Evolutionary conservation across 1,140 invertebrate species (phyloP), one percentile per base, ranked within the genome.

Genomic region (Zaprionus tsacasi): DNA sequence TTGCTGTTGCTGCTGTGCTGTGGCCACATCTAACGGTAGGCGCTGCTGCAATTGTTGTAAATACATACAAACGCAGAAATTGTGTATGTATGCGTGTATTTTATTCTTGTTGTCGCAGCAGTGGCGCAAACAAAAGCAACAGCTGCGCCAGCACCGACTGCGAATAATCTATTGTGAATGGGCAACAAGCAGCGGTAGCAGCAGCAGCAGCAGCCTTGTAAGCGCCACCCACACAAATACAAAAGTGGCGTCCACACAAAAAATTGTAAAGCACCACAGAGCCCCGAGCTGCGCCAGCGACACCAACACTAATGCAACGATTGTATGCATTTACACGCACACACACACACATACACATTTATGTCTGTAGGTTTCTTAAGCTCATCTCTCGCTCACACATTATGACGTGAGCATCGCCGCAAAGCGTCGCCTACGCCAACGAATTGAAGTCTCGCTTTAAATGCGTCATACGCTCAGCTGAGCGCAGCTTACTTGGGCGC

Each of bases 141-240:
- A 87, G 83, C 83, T 80, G 82, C 72, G 50, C 63, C 45, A 15
- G 27, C 70, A 59, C 43, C 58, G 50, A 57, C 69, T 61, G 70
- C 63, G 52, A 38, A 55, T 36, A 48, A 70, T 66, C 60, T 58
- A 81, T 87, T 83, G 80, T 87, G 57, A 87, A 87, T 82, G 77
- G 70, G 74, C 85, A 78, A 68, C 77, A 65, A 15, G 59, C 66
- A 45, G 58, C 43, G 21, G 21, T 21, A 17, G 21, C 59, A 64
- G 55, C 68, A 78, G 78, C 57, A 38, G 59, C 40, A 59, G 58
- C 73, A 81, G 70, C 74, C 85, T 88, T 89, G 83, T 81, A 83
- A 88, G 74, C 80, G 78, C 85, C 83, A 76, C 83, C 81, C 85
- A 88, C 85, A 88, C 70, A 88, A 89, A 88, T 81, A 88, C 70